These are phyloP conservation scores for Phycodurus eques DNA, from an alignment of 2,113 vertebrate genomes.

Conservation along the genomic window DNA sequence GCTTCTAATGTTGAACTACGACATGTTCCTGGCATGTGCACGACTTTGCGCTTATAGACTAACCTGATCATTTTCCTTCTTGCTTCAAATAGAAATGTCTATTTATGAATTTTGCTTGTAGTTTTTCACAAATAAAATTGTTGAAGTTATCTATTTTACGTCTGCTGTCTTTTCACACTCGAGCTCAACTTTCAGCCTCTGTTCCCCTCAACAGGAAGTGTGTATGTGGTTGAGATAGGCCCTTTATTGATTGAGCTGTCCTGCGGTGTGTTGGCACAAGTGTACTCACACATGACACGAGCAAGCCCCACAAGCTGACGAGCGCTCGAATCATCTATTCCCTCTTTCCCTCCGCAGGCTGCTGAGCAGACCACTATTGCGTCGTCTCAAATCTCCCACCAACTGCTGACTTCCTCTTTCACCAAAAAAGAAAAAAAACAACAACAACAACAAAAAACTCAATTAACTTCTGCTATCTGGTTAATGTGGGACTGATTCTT, in stretches of 20 bases:
- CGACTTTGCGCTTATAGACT: constrained; percentile 98
- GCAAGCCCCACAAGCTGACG: constrained; percentile 34
- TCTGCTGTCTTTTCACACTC: constrained; percentile 22
- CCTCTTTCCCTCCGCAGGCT: constrained; percentile 36
- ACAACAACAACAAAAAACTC: too few relatives aligned
- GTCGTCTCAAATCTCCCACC: constrained; percentile 16
- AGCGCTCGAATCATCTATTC: constrained; percentile 31
- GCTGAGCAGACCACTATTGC: constrained; percentile 29
- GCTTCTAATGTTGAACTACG: constrained; percentile 98
- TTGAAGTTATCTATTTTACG: constrained; percentile 83
- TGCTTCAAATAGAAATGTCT: constrained; percentile 99
- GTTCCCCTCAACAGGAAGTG: constrained; percentile 6
- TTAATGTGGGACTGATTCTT: background rate
- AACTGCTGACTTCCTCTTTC: constrained; percentile 8
- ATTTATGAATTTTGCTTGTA: constrained; percentile 99
- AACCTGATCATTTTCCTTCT: constrained; percentile 87
- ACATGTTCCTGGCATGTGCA: constrained; percentile 99
- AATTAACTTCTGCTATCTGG: background rate
- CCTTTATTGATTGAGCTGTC: constrained; percentile 36
- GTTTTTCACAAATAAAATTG: constrained; percentile 99
- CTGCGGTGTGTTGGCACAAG: constrained; percentile 12
- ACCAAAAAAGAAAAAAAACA: too few relatives aligned
- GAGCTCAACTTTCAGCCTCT: background rate
- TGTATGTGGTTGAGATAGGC: constrained; percentile 19
- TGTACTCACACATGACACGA: constrained; percentile 41